Conservation (phyloP, 2,113 vertebrate species). For the Nyctibius bracteatus region DNA sequence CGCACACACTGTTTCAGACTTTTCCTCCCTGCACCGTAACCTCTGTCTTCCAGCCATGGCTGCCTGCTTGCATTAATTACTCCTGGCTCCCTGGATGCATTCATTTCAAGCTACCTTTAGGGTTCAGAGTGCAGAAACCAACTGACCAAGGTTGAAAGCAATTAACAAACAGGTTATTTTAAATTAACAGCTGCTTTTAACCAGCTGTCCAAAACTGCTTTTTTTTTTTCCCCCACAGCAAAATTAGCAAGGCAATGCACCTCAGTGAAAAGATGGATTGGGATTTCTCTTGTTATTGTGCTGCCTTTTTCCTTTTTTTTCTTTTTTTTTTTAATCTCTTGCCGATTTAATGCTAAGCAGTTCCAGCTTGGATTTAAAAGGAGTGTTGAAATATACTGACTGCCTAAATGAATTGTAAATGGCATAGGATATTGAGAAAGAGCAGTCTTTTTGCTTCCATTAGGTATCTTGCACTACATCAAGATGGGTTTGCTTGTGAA, state of each 20-base stretch:
- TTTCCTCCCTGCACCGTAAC: conserved; percentile 48
- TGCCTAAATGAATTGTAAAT: background rate
- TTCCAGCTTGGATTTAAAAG: conserved; percentile 2
- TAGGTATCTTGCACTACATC: background rate
- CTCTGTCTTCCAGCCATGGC: conserved; percentile 75
- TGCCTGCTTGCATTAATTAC: conserved; percentile 80
- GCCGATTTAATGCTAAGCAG: background rate
- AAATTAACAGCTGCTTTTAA: conserved; percentile 70
- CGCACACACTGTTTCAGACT: background rate
- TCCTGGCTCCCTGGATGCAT: conserved; percentile 62
- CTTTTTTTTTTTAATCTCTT: background rate
- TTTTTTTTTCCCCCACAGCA: background rate
- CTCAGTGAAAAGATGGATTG: background rate
- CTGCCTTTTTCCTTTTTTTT: background rate
- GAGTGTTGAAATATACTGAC: background rate
- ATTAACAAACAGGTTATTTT: conserved; percentile 79
- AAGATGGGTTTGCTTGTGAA: background rate
- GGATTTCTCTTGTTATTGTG: background rate
- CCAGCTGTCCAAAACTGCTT: conserved; percentile 36
- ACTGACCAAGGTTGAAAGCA: conserved; percentile 78
- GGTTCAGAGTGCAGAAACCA: conserved; percentile 68
- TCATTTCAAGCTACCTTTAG: conserved; percentile 73
- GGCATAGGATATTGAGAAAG: background rate
- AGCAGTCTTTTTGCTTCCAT: background rate
- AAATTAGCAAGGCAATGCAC: background rate